These are phyloP conservation scores for Procambarus virginalis DNA, from an alignment of 1,140 invertebrate genomes.

Conservation along the genomic window DNA sequence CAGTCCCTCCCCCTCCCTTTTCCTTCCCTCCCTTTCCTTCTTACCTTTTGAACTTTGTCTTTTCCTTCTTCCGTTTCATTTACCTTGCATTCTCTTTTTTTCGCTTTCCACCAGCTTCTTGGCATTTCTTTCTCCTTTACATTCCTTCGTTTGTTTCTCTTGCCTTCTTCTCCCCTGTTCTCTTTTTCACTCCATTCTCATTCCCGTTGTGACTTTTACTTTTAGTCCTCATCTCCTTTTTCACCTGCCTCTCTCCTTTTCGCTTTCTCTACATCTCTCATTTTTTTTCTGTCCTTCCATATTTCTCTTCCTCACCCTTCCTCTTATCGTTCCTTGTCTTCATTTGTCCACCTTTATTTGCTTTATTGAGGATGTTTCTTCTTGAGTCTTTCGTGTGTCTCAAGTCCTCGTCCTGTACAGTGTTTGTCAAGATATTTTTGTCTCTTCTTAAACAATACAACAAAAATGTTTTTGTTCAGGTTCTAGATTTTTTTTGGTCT, in stretches of 20 bases:
- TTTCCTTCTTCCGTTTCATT: background rate
- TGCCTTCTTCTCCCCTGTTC: background rate
- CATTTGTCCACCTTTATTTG: too few relatives aligned
- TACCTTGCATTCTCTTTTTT: background rate
- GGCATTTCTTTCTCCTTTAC: background rate
- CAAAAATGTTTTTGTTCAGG: too few relatives aligned
- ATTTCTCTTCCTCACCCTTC: background rate
- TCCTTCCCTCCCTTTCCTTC: background rate
- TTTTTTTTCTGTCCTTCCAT: background rate
- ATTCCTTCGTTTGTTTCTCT: background rate
- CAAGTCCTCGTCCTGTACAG: too few relatives aligned
- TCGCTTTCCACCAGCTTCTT: background rate
- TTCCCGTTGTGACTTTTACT: background rate
- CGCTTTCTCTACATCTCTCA: background rate
- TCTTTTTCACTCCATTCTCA: background rate
- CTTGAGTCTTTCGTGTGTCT: too few relatives aligned
- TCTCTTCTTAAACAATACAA: too few relatives aligned
- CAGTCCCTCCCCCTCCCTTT: background rate
- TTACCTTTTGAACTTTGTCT: background rate
- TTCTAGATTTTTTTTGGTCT: too few relatives aligned
- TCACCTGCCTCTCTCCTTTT: too few relatives aligned
- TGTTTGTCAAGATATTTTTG: too few relatives aligned
- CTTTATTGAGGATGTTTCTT: too few relatives aligned
- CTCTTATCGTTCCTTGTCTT: too few relatives aligned
- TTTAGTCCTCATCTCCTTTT: background rate